Conservation (phyloP, 1,140 invertebrate genomes). For the Drosophila oshimai region DNA sequence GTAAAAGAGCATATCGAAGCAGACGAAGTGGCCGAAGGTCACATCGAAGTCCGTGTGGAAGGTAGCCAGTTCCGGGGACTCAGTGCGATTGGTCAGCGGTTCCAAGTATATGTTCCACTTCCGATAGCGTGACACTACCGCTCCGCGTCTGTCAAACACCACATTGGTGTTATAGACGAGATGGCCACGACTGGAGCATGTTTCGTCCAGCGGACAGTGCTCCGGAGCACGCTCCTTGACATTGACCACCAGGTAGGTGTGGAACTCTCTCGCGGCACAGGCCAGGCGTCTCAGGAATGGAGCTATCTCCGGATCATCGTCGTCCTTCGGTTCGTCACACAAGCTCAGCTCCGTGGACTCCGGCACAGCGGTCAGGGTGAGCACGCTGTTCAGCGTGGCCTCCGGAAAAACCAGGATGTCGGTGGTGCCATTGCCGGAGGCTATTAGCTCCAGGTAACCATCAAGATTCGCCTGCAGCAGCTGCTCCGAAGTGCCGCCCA, state of each 20-base stretch:
- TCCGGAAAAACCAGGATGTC: slow-evolving; percentile 95
- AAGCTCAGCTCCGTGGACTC: slow-evolving; percentile 16
- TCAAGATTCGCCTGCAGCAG: slow-evolving; percentile 55
- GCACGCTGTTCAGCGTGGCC: slow-evolving; percentile 82
- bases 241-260: slow-evolving; percentile 88
- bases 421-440: slow-evolving; percentile 80
- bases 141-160: slow-evolving; percentile 86
- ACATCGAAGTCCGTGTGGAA: slow-evolving; percentile 93
- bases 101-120: slow-evolving; percentile 88
- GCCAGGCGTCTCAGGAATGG: slow-evolving; percentile 54
- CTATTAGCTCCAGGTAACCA: slow-evolving; percentile 58
- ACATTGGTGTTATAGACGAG: slow-evolving; percentile 89
- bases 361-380: slow-evolving; percentile 63
- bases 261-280: slow-evolving; percentile 46
- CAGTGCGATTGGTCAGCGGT: slow-evolving; percentile 49
- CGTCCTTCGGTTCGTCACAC: slow-evolving; percentile 2
- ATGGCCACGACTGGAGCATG: slow-evolving; percentile 69
- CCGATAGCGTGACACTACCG: slow-evolving; percentile 86
- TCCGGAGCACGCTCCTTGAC: slow-evolving; percentile 85
- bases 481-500: slow-evolving; percentile 38
- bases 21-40: slow-evolving; percentile 90
- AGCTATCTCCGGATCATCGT: slow-evolving; percentile 5
- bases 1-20: slow-evolving; percentile 90
- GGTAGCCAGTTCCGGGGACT: slow-evolving; percentile 82
- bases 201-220: slow-evolving; percentile 79